Evolutionary conservation across 2,888 invertebrate genomes (phyloP).

Genomic region (Leptopilina myrica): DNA sequence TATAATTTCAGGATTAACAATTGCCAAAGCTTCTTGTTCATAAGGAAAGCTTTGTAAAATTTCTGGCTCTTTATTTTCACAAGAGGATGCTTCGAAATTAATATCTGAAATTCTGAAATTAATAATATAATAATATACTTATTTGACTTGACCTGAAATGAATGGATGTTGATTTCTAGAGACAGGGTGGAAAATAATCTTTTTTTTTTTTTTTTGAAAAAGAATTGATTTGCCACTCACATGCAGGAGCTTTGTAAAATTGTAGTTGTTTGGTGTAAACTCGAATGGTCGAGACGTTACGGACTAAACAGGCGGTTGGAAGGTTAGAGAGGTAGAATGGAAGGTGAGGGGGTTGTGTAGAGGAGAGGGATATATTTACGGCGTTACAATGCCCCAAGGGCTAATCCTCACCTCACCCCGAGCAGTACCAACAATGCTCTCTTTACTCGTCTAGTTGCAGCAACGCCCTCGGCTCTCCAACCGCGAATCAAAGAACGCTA

Average conservation of each 20-base stretch:
- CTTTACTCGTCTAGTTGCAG: conserved; percentile 57
- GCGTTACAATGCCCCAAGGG: conserved; percentile 76
- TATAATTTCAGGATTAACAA: too few relatives aligned
- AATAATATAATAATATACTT: too few relatives aligned
- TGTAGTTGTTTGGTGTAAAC: conserved; percentile 50
- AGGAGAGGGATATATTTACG: conserved; percentile 72
- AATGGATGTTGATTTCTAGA: too few relatives aligned
- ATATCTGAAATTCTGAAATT: too few relatives aligned
- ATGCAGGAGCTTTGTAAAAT: conserved; percentile 55
- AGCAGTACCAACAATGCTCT: conserved; percentile 60
- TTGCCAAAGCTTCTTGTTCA: too few relatives aligned
- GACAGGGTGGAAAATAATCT: too few relatives aligned
- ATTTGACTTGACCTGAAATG: too few relatives aligned
- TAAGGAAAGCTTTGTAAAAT: too few relatives aligned
- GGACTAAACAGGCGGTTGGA: conserved; percentile 60
- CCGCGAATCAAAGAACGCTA: conserved; percentile 53
- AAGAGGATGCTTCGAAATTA: too few relatives aligned
- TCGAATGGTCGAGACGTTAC: conserved; percentile 61
- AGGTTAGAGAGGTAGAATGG: conserved; percentile 45
- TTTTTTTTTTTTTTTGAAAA: not conserved
- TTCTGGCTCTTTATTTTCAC: too few relatives aligned
- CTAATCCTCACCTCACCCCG: conserved; percentile 73
- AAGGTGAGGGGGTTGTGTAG: conserved; percentile 50
- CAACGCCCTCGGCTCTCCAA: conserved; percentile 51
- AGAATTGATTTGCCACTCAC: conserved; percentile 48